Evolutionary conservation across 2,113 vertebrate genomes (phyloP).

Genomic region (Cochlearius cochlearius): DNA sequence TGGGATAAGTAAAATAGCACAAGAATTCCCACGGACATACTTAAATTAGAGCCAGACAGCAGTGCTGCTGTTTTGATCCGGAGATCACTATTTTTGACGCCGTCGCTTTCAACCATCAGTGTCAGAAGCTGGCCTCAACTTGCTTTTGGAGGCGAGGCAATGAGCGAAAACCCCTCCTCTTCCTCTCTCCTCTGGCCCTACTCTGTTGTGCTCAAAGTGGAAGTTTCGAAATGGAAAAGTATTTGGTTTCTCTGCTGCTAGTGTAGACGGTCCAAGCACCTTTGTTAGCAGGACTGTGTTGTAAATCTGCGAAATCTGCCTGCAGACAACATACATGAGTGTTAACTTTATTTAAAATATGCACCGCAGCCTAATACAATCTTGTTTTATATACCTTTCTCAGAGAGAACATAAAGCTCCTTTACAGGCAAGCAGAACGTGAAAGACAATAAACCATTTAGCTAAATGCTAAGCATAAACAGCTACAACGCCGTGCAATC

Average conservation of each 20-base stretch:
- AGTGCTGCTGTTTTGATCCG: background rate
- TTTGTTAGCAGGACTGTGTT: background rate
- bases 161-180: background rate
- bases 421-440: background rate
- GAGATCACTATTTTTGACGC: background rate
- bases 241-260: background rate
- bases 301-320: background rate
- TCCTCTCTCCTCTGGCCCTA: background rate
- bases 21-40: background rate
- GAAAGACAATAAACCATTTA: background rate
- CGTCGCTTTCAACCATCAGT: background rate
- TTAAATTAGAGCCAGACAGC: background rate
- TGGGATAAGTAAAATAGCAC: background rate
- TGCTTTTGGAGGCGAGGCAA: background rate
- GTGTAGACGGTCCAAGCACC: background rate
- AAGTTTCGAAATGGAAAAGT: background rate
- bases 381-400: background rate
- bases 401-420: background rate
- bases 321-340: background rate
- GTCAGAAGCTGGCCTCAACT: background rate
- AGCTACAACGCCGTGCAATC: background rate
- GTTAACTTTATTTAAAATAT: background rate
- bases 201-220: background rate
- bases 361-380: background rate
- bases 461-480: background rate